Conservation (phyloP, 2,113 vertebrate genomes). For the Zapornia atra region DNA sequence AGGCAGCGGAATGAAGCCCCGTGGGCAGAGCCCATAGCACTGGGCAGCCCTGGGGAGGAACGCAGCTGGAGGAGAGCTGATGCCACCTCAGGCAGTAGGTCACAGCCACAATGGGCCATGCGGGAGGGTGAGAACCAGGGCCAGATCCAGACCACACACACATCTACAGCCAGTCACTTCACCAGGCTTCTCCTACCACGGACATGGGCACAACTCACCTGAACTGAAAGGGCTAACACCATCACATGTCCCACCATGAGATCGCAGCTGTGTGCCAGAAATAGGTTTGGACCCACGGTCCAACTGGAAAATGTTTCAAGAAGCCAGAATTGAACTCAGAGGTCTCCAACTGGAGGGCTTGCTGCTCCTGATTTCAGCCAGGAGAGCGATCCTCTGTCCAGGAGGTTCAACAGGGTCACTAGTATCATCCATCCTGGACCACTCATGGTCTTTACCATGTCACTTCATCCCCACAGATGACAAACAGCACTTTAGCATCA, state of each 20-base stretch:
- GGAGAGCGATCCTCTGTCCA: background rate
- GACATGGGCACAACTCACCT: background rate
- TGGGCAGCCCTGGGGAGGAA: background rate
- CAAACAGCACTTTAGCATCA: background rate
- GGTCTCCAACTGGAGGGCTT: background rate
- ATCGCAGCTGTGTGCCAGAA: rapidly evolving
- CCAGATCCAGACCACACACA: background rate
- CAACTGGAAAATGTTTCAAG: background rate
- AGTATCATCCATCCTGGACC: background rate
- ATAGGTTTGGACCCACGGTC: rapidly evolving
- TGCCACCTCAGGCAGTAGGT: background rate
- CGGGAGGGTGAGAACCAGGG: rapidly evolving
- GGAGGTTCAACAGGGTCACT: background rate
- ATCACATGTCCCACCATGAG: rapidly evolving
- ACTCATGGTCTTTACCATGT: background rate
- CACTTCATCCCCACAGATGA: background rate
- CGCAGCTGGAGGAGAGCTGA: rapidly evolving
- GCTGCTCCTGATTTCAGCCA: background rate
- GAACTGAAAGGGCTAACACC: rapidly evolving
- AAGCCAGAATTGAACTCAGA: background rate
- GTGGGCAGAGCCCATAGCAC: background rate
- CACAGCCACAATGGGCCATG: background rate
- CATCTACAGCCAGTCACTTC: background rate
- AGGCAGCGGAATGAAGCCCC: background rate
- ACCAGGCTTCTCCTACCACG: rapidly evolving